These are phyloP conservation scores for Holacanthus passer DNA, from an alignment of 2,113 vertebrate genomes.

Conservation along the genomic window DNA sequence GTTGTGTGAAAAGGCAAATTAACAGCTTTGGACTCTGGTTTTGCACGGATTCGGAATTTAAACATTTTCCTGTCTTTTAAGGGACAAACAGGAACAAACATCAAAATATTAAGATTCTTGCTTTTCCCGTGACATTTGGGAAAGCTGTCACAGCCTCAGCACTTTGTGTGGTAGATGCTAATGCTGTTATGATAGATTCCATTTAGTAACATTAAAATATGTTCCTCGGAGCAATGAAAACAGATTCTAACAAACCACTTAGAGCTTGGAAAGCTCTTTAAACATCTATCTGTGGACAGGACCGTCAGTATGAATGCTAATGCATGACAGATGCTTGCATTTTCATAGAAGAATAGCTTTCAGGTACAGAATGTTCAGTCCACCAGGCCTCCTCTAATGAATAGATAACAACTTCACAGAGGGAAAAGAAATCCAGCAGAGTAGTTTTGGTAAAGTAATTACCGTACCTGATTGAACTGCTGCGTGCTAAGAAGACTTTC, in stretches of 20 bases:
- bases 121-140: constrained; percentile 7
- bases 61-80: neutral
- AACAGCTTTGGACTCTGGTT: neutral
- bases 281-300: constrained; percentile 7
- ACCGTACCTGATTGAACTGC: constrained; percentile 20
- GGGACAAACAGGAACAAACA: constrained; percentile 9
- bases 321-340: constrained; percentile 6
- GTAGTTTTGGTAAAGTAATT: constrained; percentile 14
- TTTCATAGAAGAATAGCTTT: constrained; percentile 25
- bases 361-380: neutral
- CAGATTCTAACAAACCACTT: constrained; percentile 22
- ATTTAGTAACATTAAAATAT: neutral
- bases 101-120: constrained; percentile 6
- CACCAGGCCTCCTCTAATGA: constrained; percentile 27
- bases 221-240: constrained; percentile 10
- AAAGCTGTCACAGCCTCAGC: constrained; percentile 14
- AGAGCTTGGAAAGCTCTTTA: constrained; percentile 15
- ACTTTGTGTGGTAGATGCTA: neutral
- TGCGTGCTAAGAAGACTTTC: constrained; percentile 16
- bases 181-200: no score
- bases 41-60: neutral
- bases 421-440: neutral
- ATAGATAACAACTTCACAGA: constrained; percentile 25
- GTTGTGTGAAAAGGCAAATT: constrained; percentile 5
- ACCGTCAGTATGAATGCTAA: constrained; percentile 37